Evolutionary conservation across 2,888 invertebrate genomes (phyloP).

Genomic region (Autographa gamma): DNA sequence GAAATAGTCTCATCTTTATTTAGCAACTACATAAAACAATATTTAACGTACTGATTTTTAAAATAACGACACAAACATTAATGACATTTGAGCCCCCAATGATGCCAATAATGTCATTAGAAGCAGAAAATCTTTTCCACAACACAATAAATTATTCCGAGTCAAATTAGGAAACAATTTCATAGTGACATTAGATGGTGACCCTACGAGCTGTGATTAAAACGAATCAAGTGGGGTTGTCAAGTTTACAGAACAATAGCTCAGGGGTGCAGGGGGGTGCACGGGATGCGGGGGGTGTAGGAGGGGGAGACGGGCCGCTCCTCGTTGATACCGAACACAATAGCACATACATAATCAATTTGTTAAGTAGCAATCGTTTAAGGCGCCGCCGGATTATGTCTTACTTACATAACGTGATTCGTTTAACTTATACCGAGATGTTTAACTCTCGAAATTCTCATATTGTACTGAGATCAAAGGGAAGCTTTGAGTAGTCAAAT

Average conservation of each 20-base stretch:
- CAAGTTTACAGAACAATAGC: conserved; percentile 51
- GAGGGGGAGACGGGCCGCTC: conserved; percentile 10
- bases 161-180: conserved; percentile 17
- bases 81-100: neutral
- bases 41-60: neutral
- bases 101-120: conserved; percentile 6
- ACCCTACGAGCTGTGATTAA: conserved; percentile 52
- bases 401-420: conserved; percentile 16
- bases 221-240: conserved; percentile 52
- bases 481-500: conserved; percentile 24
- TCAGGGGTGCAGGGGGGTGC: neutral
- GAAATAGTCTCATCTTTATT: too few relatives aligned
- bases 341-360: conserved; percentile 50
- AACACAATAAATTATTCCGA: conserved; percentile 16
- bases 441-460: conserved; percentile 29
- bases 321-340: conserved; percentile 32
- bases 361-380: conserved; percentile 33
- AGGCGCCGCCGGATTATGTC: conserved; percentile 27
- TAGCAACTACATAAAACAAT: too few relatives aligned
- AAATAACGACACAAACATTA: neutral
- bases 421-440: conserved; percentile 15
- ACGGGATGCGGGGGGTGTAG: neutral
- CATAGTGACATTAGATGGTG: conserved; percentile 32
- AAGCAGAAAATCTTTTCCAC: neutral
- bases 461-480: conserved; percentile 35